Conservation (phyloP, 2,797 vertebrate species). For the Nannoperca obscura region DNA sequence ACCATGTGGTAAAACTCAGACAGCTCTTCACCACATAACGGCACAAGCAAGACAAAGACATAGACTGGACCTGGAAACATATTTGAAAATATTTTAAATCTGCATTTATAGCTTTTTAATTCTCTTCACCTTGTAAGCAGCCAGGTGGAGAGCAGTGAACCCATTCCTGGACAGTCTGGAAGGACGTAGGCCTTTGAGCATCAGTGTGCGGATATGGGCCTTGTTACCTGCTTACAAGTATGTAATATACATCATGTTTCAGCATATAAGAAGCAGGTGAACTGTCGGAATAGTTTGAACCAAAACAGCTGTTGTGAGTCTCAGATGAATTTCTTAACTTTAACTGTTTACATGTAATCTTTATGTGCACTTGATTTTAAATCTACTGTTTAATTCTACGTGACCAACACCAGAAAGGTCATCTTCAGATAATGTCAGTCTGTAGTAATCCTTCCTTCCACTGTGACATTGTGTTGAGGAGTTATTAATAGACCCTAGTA, state of each 20-base stretch:
- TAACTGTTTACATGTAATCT: not conserved
- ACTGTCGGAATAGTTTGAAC: too few relatives aligned
- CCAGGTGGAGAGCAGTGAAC: slow-evolving; percentile 94
- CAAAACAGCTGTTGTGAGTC: too few relatives aligned
- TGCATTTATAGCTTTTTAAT: not conserved
- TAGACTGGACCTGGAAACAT: not conserved
- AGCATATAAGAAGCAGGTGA: not conserved
- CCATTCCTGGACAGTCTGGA: slow-evolving; percentile 93
- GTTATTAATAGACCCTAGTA: slow-evolving; percentile 76
- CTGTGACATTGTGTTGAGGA: slow-evolving; percentile 59
- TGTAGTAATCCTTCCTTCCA: slow-evolving; percentile 49
- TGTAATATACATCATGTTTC: too few relatives aligned
- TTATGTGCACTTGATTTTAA: not conserved
- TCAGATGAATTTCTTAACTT: too few relatives aligned
- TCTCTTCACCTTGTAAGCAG: slow-evolving; percentile 90
- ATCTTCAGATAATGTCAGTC: slow-evolving; percentile 40
- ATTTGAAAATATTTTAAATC: not conserved
- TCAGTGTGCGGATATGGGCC: slow-evolving; percentile 89
- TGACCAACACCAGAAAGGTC: slow-evolving; percentile 23
- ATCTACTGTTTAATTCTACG: not conserved
- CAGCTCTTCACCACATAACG: slow-evolving; percentile 28
- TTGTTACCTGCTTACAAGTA: slow-evolving; percentile 88
- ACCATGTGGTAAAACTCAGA: slow-evolving; percentile 76
- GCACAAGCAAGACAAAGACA: slow-evolving; percentile 7
- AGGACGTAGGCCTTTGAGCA: slow-evolving; percentile 93